These are phyloP conservation scores for Rhabdornis inornatus DNA, from an alignment of 2,113 vertebrate genomes.

Conservation along the genomic window DNA sequence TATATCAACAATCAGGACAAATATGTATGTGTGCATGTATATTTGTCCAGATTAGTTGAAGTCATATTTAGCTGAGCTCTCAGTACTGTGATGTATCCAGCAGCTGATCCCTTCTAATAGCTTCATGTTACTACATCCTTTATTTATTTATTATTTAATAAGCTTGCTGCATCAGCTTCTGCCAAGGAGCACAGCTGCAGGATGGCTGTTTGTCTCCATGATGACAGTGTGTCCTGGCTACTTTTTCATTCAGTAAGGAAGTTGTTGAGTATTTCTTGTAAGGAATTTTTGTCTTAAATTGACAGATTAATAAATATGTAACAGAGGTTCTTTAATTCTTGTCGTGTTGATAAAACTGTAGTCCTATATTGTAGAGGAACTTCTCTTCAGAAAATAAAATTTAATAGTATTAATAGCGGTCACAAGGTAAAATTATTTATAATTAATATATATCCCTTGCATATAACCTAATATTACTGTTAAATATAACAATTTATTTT, in stretches of 20 bases:
- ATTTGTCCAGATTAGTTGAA: not conserved
- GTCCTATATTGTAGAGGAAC: not conserved
- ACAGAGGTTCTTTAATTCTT: not conserved
- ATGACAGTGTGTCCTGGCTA: not conserved
- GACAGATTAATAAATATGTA: not conserved
- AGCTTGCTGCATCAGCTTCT: not conserved
- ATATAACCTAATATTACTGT: not conserved
- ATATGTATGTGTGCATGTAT: not conserved
- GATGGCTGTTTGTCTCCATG: not conserved
- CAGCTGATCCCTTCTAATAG: slow-evolving; percentile 53
- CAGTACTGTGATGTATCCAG: not conserved
- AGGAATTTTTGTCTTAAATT: not conserved
- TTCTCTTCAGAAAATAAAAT: not conserved
- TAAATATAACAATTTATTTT: not conserved
- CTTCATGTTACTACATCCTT: slow-evolving; percentile 34
- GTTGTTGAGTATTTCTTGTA: not conserved
- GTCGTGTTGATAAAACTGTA: not conserved
- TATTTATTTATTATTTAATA: slow-evolving; percentile 60
- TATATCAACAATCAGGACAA: not conserved
- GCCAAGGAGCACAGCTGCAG: slow-evolving; percentile 40
- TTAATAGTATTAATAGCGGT: not conserved
- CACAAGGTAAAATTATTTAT: not conserved
- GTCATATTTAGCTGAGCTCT: not conserved
- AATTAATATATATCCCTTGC: not conserved
- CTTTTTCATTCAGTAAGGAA: not conserved